Percentiles rank a stretch among this genome's conserved stretches.
Evolutionary conservation across 2,113 vertebrate genomes (phyloP).

Genomic region (Argyrosomus japonicus): DNA sequence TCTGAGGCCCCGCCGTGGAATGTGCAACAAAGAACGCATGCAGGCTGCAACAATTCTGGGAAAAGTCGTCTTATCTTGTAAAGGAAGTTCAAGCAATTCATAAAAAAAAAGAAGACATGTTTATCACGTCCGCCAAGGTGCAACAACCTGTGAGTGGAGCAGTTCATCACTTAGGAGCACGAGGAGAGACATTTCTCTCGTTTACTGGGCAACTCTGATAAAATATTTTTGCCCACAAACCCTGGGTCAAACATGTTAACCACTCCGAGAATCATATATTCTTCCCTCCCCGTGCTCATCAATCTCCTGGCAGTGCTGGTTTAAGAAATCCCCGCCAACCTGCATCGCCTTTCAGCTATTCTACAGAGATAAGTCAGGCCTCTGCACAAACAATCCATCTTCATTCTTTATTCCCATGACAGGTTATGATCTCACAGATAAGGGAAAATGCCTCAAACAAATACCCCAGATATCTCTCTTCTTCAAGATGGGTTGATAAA

Average conservation of each 20-base stretch:
- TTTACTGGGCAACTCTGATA: not conserved
- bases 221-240: not conserved
- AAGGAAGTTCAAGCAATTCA: conserved; percentile 69
- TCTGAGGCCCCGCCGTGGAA: conserved; percentile 60
- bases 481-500: conserved; percentile 40
- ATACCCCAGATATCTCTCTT: conserved; percentile 46
- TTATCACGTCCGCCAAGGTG: conserved; percentile 21
- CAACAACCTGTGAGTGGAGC: not conserved
- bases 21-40: conserved; percentile 67
- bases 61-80: conserved; percentile 73
- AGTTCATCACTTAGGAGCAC: not conserved
- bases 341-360: conserved; percentile 18
- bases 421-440: conserved; percentile 58
- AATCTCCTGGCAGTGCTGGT: not conserved
- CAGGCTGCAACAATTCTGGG: conserved; percentile 79
- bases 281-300: conserved; percentile 13
- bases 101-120: conserved; percentile 11
- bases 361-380: conserved; percentile 22
- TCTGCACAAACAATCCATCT: conserved; percentile 40
- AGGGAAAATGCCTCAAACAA: conserved; percentile 51
- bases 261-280: conserved; percentile 8
- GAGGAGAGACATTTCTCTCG: not conserved
- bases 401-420: conserved; percentile 56
- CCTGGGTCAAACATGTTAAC: not conserved
- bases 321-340: conserved; percentile 25